Conservation (phyloP, 2,888 invertebrate genomes). For the Phyllotreta striolata region DNA sequence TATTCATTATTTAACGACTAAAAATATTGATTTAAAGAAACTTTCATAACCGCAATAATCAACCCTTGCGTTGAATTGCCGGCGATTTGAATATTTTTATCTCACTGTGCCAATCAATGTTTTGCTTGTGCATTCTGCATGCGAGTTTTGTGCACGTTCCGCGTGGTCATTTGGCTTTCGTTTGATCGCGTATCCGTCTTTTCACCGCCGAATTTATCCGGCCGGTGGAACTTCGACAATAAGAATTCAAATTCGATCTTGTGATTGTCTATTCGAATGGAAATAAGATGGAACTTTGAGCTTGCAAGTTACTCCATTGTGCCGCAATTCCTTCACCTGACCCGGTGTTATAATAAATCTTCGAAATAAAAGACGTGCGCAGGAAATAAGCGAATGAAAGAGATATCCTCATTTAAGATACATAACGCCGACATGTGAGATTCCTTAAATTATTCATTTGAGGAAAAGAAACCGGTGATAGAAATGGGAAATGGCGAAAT, state of each 20-base stretch:
- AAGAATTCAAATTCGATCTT: slow-evolving; percentile 8
- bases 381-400: slow-evolving; percentile 11
- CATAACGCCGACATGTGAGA: slow-evolving; percentile 36
- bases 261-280: slow-evolving; percentile 18
- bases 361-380: slow-evolving; percentile 6
- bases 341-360: slow-evolving; percentile 24
- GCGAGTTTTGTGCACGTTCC: slow-evolving; percentile 40
- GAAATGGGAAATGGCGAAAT: slow-evolving; percentile 20
- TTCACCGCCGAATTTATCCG: slow-evolving; percentile 20
- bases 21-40: too few species aligned
- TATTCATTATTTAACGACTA: too few species aligned
- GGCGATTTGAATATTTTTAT: slow-evolving; percentile 33
- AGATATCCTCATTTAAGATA: slow-evolving; percentile 28
- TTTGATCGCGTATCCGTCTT: not conserved
- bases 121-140: slow-evolving; percentile 40
- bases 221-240: slow-evolving; percentile 13
- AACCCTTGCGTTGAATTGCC: too few species aligned
- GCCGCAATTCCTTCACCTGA: slow-evolving; percentile 33
- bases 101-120: slow-evolving; percentile 41
- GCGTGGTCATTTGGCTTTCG: slow-evolving; percentile 35
- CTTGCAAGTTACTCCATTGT: slow-evolving; percentile 20
- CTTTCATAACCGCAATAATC: too few species aligned
- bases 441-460: slow-evolving; percentile 40
- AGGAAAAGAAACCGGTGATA: slow-evolving; percentile 31
- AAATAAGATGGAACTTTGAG: slow-evolving; percentile 23